Base-by-base conservation (phyloP, 2,888 invertebrate species). In the Sinohyriopsis cumingii region DNA sequence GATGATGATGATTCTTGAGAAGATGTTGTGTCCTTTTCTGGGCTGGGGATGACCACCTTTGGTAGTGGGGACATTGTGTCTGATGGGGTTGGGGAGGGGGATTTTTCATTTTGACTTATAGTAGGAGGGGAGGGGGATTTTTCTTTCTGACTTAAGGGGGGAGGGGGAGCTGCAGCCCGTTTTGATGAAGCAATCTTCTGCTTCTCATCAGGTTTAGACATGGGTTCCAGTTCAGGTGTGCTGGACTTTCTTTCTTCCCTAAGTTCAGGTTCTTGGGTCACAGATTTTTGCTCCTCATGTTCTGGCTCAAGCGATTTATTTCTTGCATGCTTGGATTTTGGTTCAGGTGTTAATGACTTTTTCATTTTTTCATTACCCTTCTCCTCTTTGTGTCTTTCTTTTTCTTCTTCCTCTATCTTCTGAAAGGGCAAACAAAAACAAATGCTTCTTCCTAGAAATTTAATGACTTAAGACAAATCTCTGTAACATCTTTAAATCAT, bases 31-130 rank as follows among this genome's bases (percentile, higher is more conserved):
- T 65, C 24, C 22, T 61, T 19, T 53, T 67, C 55, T 55, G 56
- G 22, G 60, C 56, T 12, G 55, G 59, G 19, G 61, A 28, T 65
- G 57, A 61, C 45, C 57, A 68, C 65, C 57, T 64, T 67, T n/a
- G 76, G 76, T 0, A 72, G 75, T n/a, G 76, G 73, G 12, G 73
- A 63, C 22, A 76, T 73, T 18, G 71, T 73, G 28, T 45, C 45
- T 15, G 28, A 68, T 12, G 19, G 59, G 59, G 59, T 12, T 12
- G 59, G 59, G 59, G 59, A 24, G 19, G 59, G 59, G 59, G 59
- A 24, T 22, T 22, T 59, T 59, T 59, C 59, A 15, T 59, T 59
- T 18, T 45, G 22, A 22, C 22, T 59, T 59, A 18, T 12, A 59
- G 19, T 7, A 1, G 57, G 59, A 22, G 59, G n/a, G 2, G 59